Evolutionary conservation across 2,888 invertebrate species (phyloP).

Genomic region (Hetaerina titia): DNA sequence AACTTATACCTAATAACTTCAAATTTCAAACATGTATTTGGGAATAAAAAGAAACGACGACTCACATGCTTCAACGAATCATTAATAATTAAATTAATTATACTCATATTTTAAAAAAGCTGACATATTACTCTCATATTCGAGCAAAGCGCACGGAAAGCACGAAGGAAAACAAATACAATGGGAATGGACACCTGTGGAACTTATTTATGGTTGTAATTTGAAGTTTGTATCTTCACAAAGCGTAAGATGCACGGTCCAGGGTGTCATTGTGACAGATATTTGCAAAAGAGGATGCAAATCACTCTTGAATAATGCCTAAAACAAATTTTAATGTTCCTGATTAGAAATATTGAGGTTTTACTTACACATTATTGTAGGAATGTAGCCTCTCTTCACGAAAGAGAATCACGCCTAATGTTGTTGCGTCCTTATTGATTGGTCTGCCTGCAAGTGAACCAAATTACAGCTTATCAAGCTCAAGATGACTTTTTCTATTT

Average conservation of each 20-base stretch:
- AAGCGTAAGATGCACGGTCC: background rate
- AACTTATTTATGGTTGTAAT: background rate
- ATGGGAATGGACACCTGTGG: constrained; percentile 1
- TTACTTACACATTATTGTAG: background rate
- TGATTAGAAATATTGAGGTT: background rate
- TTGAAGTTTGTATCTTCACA: background rate
- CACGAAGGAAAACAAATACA: background rate
- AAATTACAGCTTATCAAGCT: background rate
- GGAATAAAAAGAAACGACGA: no score
- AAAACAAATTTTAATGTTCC: background rate
- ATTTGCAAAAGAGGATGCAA: background rate
- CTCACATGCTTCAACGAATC: no score
- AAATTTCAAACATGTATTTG: no score
- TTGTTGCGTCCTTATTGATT: background rate
- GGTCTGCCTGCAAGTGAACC: background rate
- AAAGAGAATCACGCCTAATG: background rate
- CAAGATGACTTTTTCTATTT: background rate
- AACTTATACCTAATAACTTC: no score
- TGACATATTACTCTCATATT: background rate
- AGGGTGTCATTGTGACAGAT: background rate
- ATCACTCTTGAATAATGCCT: background rate
- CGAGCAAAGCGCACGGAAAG: background rate
- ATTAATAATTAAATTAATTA: no score
- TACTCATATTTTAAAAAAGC: no score
- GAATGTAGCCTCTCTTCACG: background rate